Evolutionary conservation across 2,797 vertebrate species (phyloP).

Genomic region (Intellagama lesueurii): DNA sequence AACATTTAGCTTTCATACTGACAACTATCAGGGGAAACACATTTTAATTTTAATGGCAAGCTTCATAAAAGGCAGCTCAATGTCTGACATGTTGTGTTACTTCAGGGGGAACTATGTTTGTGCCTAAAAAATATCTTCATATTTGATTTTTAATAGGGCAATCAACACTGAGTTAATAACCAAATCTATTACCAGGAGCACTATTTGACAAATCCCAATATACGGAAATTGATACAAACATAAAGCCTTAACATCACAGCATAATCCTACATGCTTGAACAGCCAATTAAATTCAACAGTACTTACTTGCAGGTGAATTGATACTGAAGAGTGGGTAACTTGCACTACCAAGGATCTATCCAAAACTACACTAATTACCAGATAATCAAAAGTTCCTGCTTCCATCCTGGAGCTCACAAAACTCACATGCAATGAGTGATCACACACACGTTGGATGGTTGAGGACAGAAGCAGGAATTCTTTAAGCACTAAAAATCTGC

Average conservation of each 20-base stretch:
- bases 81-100: background rate
- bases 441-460: too few species aligned
- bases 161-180: slow-evolving; percentile 21
- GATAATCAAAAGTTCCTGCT: too few species aligned
- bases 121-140: background rate
- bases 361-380: too few species aligned
- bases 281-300: background rate
- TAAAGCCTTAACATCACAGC: background rate
- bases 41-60: slow-evolving; percentile 38
- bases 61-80: slow-evolving; percentile 26
- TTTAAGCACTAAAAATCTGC: too few species aligned
- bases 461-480: too few species aligned
- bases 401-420: too few species aligned
- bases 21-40: slow-evolving; percentile 30
- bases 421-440: too few species aligned
- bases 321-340: background rate
- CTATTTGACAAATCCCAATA: slow-evolving; percentile 6
- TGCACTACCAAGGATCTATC: background rate
- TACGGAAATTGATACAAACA: background rate
- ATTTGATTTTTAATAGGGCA: slow-evolving; percentile 24
- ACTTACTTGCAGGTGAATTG: background rate
- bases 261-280: background rate
- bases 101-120: background rate
- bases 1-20: slow-evolving; percentile 38
- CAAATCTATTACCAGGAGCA: background rate